Percentiles rank a stretch among this genome's conserved stretches.
These are phyloP conservation scores for Onychostoma macrolepis DNA, from an alignment of 2,113 vertebrate genomes.

Conservation along the genomic window DNA sequence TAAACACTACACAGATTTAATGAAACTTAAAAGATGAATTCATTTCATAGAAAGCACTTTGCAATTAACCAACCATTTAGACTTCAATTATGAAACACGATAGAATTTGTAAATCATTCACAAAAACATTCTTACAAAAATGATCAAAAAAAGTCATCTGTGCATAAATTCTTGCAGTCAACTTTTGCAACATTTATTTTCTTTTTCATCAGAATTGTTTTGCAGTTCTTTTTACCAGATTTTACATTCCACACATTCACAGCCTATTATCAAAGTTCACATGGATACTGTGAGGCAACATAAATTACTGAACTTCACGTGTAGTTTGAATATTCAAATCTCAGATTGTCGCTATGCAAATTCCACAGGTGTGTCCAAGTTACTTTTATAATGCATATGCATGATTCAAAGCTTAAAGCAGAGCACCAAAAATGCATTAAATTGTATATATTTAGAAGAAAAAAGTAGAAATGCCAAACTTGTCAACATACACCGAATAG, in stretches of 20 bases:
- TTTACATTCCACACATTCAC: not conserved
- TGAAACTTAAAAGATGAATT: not conserved
- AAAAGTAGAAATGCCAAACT: constrained; percentile 60
- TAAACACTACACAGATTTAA: not conserved
- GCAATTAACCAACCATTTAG: not conserved
- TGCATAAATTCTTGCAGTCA: not conserved
- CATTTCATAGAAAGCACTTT: not conserved
- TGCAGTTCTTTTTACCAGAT: not conserved
- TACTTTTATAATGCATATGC: not conserved
- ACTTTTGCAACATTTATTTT: too few relatives aligned
- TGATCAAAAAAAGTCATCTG: not conserved
- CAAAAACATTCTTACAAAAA: not conserved
- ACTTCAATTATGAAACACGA: not conserved
- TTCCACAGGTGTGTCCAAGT: not conserved
- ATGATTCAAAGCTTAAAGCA: not conserved
- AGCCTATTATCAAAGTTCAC: not conserved
- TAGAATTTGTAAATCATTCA: not conserved
- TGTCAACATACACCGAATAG: constrained; percentile 79
- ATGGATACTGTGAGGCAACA: not conserved
- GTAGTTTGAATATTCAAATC: not conserved
- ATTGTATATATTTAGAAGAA: not conserved
- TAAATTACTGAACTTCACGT: not conserved
- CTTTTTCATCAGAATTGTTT: not conserved
- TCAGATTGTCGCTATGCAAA: not conserved
- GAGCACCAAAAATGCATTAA: not conserved